Evolutionary conservation across 2,888 invertebrate species (phyloP).

Genomic region (Noctua janthina): DNA sequence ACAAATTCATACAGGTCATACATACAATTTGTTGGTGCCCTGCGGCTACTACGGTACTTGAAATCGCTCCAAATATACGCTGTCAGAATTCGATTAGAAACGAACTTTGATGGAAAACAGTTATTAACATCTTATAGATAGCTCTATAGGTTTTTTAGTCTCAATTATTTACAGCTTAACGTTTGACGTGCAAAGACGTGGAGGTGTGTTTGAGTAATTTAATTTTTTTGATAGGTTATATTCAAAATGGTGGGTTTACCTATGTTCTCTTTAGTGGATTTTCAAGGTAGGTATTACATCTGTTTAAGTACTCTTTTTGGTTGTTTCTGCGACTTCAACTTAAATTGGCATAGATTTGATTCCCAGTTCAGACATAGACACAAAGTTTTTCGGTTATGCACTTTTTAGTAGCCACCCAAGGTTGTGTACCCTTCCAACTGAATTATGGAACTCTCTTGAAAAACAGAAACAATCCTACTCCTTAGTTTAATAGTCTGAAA

Average conservation of each 20-base stretch:
- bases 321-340: not conserved
- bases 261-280: not conserved
- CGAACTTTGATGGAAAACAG: conserved; percentile 85
- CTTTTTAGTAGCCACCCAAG: not conserved
- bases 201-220: conserved; percentile 43
- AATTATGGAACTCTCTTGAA: not conserved
- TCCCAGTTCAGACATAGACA: not conserved
- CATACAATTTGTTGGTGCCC: conserved; percentile 69
- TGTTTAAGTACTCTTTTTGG: not conserved
- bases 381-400: not conserved
- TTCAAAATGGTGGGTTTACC: conserved; percentile 36
- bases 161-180: conserved; percentile 66
- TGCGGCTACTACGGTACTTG: conserved; percentile 82
- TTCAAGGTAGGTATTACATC: not conserved
- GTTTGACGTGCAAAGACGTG: conserved; percentile 42
- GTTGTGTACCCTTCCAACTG: no score
- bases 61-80: conserved; percentile 79
- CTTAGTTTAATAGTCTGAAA: not conserved
- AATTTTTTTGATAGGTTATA: conserved; percentile 34
- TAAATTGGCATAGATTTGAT: no score
- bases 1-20: conserved; percentile 50
- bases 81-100: conserved; percentile 85
- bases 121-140: conserved; percentile 76
- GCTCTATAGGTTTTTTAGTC: conserved; percentile 56
- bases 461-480: no score